phyloP scores from a whole-genome alignment of 2,113 vertebrate genomes.

The Rhinolophus ferrumequinum region DNA sequence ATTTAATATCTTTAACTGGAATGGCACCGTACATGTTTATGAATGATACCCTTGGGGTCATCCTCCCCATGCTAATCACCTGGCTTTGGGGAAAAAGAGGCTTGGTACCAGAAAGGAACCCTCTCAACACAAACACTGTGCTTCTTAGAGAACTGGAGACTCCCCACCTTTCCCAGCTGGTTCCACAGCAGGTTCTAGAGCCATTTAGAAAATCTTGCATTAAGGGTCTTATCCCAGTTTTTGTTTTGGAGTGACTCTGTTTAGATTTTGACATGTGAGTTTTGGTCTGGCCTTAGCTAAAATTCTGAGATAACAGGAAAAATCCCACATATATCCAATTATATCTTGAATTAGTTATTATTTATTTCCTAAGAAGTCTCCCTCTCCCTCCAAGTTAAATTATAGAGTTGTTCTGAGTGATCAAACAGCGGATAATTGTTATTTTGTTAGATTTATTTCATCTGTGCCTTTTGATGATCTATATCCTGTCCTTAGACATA shows the following conservation, averaged over 20 bases:
- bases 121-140: neutral
- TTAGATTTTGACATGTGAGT: slow-evolving; percentile 14
- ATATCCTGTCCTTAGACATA: neutral
- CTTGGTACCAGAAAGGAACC: neutral
- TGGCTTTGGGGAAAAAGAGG: neutral
- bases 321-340: neutral
- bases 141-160: neutral
- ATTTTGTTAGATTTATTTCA: neutral
- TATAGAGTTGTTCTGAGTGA: neutral
- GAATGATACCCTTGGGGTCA: neutral
- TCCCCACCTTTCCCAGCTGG: neutral
- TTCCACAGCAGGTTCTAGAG: neutral
- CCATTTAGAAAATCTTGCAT: neutral
- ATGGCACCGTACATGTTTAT: neutral
- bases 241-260: neutral
- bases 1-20: neutral
- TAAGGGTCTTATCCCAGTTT: neutral
- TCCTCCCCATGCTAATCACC: neutral
- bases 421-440: neutral
- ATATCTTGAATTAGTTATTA: neutral
- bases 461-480: neutral
- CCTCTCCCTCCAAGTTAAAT: neutral
- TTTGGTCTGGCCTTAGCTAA: neutral
- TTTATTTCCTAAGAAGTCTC: neutral
- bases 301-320: neutral